Evolutionary conservation across 2,797 vertebrate species (phyloP).

Genomic region (Epinephelus malabaricus): DNA sequence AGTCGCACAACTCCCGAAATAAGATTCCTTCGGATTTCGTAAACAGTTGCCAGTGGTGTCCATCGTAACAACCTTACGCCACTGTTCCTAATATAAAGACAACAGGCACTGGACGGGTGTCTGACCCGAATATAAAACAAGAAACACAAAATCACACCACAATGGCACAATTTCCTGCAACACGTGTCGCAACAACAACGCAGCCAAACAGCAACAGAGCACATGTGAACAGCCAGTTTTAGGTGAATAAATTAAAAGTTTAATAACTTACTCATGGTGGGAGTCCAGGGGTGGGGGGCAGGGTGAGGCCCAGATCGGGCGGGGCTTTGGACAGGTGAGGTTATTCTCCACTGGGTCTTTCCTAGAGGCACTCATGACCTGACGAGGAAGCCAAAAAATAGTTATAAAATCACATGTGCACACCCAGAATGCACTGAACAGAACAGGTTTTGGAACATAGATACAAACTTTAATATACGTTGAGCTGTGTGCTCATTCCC

Average conservation of each 20-base stretch:
- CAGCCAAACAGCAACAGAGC: background rate
- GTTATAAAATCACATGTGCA: background rate
- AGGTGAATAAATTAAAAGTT: background rate
- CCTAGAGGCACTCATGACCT: constrained; percentile 89
- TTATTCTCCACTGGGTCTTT: constrained; percentile 83
- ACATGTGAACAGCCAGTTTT: too few relatives aligned
- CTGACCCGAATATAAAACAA: background rate
- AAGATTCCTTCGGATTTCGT: too few relatives aligned
- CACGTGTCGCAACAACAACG: background rate
- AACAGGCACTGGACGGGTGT: too few relatives aligned
- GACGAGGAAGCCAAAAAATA: constrained; percentile 1
- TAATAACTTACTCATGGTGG: constrained; percentile 86
- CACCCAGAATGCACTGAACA: background rate
- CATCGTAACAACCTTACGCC: too few relatives aligned
- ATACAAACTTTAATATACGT: too few relatives aligned
- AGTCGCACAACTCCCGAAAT: too few relatives aligned
- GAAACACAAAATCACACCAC: too few relatives aligned
- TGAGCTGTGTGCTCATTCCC: too few relatives aligned
- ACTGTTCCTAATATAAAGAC: too few relatives aligned
- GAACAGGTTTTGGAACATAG: too few relatives aligned
- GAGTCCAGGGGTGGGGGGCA: constrained; percentile 61
- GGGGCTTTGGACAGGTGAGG: constrained; percentile 79
- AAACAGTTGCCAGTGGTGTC: too few relatives aligned
- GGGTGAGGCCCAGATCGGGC: constrained; percentile 69
- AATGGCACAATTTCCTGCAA: background rate